These are phyloP conservation scores for Leptothorax acervorum DNA, from an alignment of 2,888 invertebrate genomes.

Conservation along the genomic window DNA sequence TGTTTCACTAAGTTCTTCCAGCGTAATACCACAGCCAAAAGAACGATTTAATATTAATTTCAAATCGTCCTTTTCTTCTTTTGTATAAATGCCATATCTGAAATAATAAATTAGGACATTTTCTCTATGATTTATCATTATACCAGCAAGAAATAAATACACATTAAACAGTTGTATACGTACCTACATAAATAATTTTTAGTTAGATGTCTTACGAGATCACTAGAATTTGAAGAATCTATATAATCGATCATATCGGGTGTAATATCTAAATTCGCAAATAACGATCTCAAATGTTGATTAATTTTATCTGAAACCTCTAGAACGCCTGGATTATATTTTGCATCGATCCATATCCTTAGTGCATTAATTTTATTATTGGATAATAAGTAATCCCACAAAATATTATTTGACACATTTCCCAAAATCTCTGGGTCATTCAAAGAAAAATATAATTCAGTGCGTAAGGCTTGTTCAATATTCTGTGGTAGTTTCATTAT, in stretches of 20 bases:
- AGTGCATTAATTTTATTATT: slow-evolving; percentile 88
- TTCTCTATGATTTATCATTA: background rate
- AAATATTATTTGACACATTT: slow-evolving; percentile 81
- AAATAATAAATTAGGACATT: slow-evolving; percentile 49
- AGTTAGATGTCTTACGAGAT: slow-evolving; percentile 87
- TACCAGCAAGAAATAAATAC: background rate
- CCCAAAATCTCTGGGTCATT: slow-evolving; percentile 79
- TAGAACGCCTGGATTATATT: slow-evolving; percentile 78
- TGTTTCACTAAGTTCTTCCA: slow-evolving; percentile 74
- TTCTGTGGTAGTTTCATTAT: slow-evolving; percentile 78
- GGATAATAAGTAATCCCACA: slow-evolving; percentile 89
- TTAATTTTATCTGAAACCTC: slow-evolving; percentile 72
- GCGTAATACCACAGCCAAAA: slow-evolving; percentile 86
- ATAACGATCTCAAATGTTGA: slow-evolving; percentile 86
- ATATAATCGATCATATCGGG: slow-evolving; percentile 88
- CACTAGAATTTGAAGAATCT: slow-evolving; percentile 86
- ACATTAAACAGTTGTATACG: slow-evolving; percentile 36
- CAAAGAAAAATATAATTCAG: slow-evolving; percentile 83
- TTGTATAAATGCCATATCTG: slow-evolving; percentile 89
- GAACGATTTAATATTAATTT: slow-evolving; percentile 88
- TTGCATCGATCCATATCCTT: slow-evolving; percentile 88
- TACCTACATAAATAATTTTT: slow-evolving; percentile 87
- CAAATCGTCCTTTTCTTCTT: slow-evolving; percentile 87
- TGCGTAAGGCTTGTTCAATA: slow-evolving; percentile 77
- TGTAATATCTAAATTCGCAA: slow-evolving; percentile 87